Evolutionary conservation across 1,140 invertebrate species (phyloP).

Genomic region (Homalodisca vitripennis): DNA sequence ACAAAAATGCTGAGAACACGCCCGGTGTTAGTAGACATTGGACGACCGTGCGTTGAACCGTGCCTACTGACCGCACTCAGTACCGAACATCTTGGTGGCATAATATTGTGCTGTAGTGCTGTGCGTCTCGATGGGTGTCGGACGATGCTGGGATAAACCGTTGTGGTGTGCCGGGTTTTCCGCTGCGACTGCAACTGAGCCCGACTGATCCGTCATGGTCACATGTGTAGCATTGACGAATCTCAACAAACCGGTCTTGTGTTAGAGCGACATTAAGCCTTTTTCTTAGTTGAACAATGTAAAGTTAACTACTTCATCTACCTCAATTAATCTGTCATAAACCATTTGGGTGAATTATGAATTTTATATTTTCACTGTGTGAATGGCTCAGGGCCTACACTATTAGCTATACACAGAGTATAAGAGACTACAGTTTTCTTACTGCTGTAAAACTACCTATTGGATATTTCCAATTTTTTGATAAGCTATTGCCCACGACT

Average conservation of each 20-base stretch:
- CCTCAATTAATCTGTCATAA: constrained; percentile 8
- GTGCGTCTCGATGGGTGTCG: background rate
- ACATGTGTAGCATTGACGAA: background rate
- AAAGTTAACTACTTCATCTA: background rate
- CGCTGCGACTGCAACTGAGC: background rate
- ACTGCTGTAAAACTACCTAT: background rate
- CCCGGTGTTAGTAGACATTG: background rate
- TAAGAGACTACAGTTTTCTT: background rate
- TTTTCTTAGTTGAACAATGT: background rate
- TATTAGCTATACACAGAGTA: background rate
- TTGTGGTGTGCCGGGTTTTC: background rate
- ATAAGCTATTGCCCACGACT: background rate
- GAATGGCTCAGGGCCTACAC: background rate
- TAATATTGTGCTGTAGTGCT: background rate
- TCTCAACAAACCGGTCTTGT: background rate
- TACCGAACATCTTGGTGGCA: background rate
- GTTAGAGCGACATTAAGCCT: background rate
- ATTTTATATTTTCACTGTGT: background rate
- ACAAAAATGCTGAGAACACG: constrained; percentile 36
- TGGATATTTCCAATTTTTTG: background rate
- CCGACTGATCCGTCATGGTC: background rate
- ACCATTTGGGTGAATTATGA: background rate
- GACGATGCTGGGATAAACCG: background rate
- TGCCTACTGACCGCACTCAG: background rate
- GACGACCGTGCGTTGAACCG: background rate